Evolutionary conservation across 2,888 invertebrate species (phyloP).

Genomic region (Sturmia bella): DNA sequence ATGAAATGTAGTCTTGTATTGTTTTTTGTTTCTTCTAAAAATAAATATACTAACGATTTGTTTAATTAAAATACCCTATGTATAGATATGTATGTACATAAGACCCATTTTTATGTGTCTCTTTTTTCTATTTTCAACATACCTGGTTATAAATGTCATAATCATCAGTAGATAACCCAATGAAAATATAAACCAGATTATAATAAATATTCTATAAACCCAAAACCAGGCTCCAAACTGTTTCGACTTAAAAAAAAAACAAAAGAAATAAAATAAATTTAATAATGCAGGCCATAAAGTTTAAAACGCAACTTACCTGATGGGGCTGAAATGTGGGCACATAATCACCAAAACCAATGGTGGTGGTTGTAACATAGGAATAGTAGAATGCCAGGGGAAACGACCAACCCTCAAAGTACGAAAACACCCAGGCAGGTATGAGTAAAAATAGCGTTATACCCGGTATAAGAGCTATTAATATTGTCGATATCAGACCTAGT

Average conservation of each 20-base stretch:
- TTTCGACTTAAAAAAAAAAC: constrained; percentile 74
- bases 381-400: constrained; percentile 93
- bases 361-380: constrained; percentile 92
- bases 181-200: constrained; percentile 95
- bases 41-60: too few species aligned
- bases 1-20: too few species aligned
- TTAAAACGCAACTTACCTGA: constrained; percentile 74
- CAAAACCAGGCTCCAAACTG: constrained; percentile 85
- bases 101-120: too few species aligned
- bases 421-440: constrained; percentile 91
- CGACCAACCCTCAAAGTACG: constrained; percentile 92
- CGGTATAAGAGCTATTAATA: constrained; percentile 92
- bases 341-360: constrained; percentile 96
- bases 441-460: constrained; percentile 94
- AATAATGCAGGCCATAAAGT: background rate
- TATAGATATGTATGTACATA: too few species aligned
- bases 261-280: background rate
- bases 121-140: constrained; percentile 70
- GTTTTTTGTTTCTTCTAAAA: too few species aligned
- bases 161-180: constrained; percentile 95
- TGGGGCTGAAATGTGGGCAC: constrained; percentile 86
- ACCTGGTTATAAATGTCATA: constrained; percentile 89
- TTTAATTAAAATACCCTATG: too few species aligned
- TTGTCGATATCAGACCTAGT: constrained; percentile 89
- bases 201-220: constrained; percentile 90